Percentiles rank a stretch among this genome's conserved stretches.
phyloP scores from a whole-genome alignment of 1,140 invertebrate genomes.

The Zaprionus ghesquierei region DNA sequence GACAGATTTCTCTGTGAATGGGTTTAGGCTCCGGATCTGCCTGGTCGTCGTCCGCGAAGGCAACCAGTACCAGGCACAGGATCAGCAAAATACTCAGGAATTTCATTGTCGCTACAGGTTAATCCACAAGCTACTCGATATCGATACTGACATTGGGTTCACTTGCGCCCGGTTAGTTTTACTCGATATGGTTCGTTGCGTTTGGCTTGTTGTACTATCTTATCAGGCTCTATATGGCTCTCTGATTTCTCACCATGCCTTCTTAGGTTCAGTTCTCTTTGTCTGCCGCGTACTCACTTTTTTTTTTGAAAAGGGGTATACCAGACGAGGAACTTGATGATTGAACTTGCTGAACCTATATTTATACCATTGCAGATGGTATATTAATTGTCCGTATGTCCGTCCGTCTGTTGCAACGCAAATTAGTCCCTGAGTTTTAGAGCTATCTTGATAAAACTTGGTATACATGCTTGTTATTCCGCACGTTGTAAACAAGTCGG shows the following conservation, averaged over 20 bases:
- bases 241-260: background rate
- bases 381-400: too few relatives aligned
- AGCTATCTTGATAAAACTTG: too few relatives aligned
- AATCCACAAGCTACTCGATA: conserved; percentile 58
- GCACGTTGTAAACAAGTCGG: too few relatives aligned
- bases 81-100: conserved; percentile 50
- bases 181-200: conserved; percentile 12
- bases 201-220: conserved; percentile 44
- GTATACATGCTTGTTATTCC: too few relatives aligned
- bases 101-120: conserved; percentile 57
- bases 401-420: too few relatives aligned
- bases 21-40: background rate
- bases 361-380: too few relatives aligned
- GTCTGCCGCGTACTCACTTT: background rate
- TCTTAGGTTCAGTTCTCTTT: background rate
- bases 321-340: background rate
- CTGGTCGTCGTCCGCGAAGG: conserved; percentile 21
- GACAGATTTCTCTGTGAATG: conserved; percentile 56
- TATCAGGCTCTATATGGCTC: conserved; percentile 34
- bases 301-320: background rate
- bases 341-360: too few relatives aligned
- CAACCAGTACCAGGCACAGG: conserved; percentile 52
- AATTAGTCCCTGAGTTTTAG: too few relatives aligned
- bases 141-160: conserved; percentile 42
- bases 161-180: conserved; percentile 12